phyloP scores from a whole-genome alignment of 1,140 invertebrate genomes.

The Drosophila setifemur region DNA sequence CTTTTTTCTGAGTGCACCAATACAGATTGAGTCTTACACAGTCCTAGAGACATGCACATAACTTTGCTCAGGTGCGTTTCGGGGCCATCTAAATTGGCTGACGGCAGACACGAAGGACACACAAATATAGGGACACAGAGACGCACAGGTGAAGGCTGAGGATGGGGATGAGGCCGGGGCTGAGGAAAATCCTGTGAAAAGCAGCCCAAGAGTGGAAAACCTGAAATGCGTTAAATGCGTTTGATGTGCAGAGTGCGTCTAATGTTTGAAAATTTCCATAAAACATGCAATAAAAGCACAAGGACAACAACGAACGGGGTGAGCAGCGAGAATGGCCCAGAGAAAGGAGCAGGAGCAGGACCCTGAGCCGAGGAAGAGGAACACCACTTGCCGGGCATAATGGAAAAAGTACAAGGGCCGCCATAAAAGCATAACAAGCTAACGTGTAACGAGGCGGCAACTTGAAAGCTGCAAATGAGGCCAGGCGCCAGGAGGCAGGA shows the following conservation, averaged over 20 bases:
- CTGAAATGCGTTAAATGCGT: slow-evolving; percentile 67
- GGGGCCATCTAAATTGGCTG: slow-evolving; percentile 50
- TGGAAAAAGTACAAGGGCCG: slow-evolving; percentile 67
- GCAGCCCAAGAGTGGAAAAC: slow-evolving; percentile 1
- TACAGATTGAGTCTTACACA: slow-evolving; percentile 17
- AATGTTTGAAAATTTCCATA: slow-evolving; percentile 78
- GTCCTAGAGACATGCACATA: slow-evolving; percentile 23
- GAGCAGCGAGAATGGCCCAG: background rate
- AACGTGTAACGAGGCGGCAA: slow-evolving; percentile 64
- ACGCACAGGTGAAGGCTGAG: background rate
- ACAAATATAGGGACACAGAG: slow-evolving; percentile 8
- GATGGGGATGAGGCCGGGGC: background rate
- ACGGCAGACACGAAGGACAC: slow-evolving; percentile 32
- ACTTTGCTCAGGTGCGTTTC: slow-evolving; percentile 48
- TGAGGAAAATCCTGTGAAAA: background rate
- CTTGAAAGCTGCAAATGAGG: slow-evolving; percentile 64
- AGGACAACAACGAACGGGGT: slow-evolving; percentile 35
- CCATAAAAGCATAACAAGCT: slow-evolving; percentile 73
- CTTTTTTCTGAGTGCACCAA: background rate
- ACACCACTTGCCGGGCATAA: slow-evolving; percentile 43
- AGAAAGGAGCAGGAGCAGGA: background rate
- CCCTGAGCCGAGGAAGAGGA: background rate
- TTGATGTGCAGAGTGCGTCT: slow-evolving; percentile 73
- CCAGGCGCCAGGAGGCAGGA: slow-evolving; percentile 27
- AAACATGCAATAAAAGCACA: slow-evolving; percentile 77